Percentiles rank a stretch among this genome's conserved stretches.
Conservation (phyloP, 2,797 vertebrate genomes). For the Rhinichthys osculus region DNA sequence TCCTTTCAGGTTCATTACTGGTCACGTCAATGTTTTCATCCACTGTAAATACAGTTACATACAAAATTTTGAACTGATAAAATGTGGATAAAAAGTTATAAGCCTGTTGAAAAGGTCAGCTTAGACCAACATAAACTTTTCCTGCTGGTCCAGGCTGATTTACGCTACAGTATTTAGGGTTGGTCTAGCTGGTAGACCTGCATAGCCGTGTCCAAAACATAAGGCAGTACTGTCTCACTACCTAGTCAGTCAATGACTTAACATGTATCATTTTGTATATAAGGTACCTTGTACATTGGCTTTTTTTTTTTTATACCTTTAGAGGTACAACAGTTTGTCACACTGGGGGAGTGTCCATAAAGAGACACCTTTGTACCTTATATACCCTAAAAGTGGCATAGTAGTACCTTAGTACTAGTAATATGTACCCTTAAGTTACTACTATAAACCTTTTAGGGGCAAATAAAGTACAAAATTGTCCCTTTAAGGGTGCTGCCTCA, state of each 20-base stretch:
- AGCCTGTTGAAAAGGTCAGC: background rate
- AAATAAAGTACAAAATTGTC: background rate
- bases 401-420: background rate
- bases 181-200: background rate
- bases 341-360: background rate
- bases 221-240: background rate
- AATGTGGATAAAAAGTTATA: background rate
- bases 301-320: background rate
- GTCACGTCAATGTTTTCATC: conserved; percentile 97
- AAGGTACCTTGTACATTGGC: background rate
- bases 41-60: conserved; percentile 70
- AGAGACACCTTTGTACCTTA: background rate
- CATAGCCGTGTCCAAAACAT: background rate
- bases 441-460: background rate
- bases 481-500: background rate
- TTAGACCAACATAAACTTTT: background rate
- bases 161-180: background rate
- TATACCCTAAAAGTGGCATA: background rate
- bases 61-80: background rate
- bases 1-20: conserved; percentile 86
- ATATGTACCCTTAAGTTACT: background rate
- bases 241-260: background rate
- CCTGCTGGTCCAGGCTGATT: background rate
- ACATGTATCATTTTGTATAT: background rate
- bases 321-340: background rate